Evolutionary conservation across 2,888 invertebrate genomes (phyloP), one percentile per base, ranked within the genome.

Genomic region (Tanytarsus gracilentus): DNA sequence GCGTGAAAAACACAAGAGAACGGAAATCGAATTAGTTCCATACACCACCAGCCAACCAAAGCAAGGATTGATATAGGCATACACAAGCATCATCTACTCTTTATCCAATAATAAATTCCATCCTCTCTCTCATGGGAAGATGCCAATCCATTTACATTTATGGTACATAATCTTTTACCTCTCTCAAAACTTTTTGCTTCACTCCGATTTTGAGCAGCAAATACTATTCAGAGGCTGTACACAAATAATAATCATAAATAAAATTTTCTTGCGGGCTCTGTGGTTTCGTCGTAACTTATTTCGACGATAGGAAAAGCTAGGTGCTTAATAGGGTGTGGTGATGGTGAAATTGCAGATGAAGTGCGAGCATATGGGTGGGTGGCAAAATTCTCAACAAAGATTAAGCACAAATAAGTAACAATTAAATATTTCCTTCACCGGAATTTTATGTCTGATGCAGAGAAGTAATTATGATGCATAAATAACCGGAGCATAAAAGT

Each of bases 391-490:
- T 53, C 53, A 53, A 53, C 39, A 56, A 55, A 55, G 55, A 55
- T 55, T 55, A 55, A 36, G 55, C 55, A 36, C 55, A 55, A 56
- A 39, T 56, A 56, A 56, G 55, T 56, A 56, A 56, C 55, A 56
- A 56, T 56, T 56, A 56, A 40, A 56, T n/a, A 56, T 56, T 56
- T 56, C 55, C 21, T n/a, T 16, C 39, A 40, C 26, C 33, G 16
- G 5, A 53, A 53, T 53, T 29, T 53, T 29, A 30, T 30, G 6
- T 29, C 52, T 52, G 29, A 21, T 44, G 23, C 44, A 18, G 7
- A n/a, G n/a, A 40, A 56, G 55, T 40, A 56, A 56, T 56, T 56
- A 56, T 26, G 55, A 56, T 56, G 55, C 55, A 56, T 56, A 56
- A 56, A 56, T 56, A 40, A 56, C 55, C 14, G 26, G 36, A 23